Base-by-base conservation (phyloP, 2,113 vertebrate species). In the Notothenia coriiceps region DNA sequence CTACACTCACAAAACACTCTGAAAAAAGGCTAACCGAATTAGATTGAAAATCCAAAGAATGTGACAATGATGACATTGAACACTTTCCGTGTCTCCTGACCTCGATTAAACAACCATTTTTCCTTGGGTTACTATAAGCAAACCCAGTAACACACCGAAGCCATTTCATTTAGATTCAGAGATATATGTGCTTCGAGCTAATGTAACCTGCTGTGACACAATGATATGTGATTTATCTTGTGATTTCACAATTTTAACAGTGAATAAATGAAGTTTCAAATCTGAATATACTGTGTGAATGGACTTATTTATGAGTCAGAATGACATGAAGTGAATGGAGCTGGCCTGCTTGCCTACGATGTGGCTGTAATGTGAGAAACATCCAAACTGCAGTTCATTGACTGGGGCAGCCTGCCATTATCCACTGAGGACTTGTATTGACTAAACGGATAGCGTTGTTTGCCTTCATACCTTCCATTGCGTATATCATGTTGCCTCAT, bases 401-500 rank as follows among this genome's bases (percentile, higher is more conserved):
- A 88, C 88, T 78, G 67, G 80, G 80, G 57, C 82, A 78, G 60
- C 55, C 71, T 75, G 85, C 70, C 81, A 86, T 86, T 76, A 69
- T 74, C 66, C 77, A 76, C 73, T 66, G 60, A 83, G 56, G 85
- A 74, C 47, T 60, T 79, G 79, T 86, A 83, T 75, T 72, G 52
- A 88, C 79, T 83, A 50, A 57, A 29, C 0, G 44, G 54, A 60
- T 50, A 54, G 12, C 9, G 12, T 54, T 81, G 90, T 54, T 69
- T 29, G 71, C 66, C 60, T 85, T 82, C 87, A 85, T 97, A 99
- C 98, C 98, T 98, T 96, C 98, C 98, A 0, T 97, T 99, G 70
- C 96, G 96, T 68, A 96, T 98, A 75, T 99, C 98, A 0, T 99
- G 98, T 4, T 99, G 98, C 90, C 96, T 88, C 95, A 99, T 98